Evolutionary conservation across 2,113 vertebrate species (phyloP).

Genomic region (Poeciliopsis retropinna): DNA sequence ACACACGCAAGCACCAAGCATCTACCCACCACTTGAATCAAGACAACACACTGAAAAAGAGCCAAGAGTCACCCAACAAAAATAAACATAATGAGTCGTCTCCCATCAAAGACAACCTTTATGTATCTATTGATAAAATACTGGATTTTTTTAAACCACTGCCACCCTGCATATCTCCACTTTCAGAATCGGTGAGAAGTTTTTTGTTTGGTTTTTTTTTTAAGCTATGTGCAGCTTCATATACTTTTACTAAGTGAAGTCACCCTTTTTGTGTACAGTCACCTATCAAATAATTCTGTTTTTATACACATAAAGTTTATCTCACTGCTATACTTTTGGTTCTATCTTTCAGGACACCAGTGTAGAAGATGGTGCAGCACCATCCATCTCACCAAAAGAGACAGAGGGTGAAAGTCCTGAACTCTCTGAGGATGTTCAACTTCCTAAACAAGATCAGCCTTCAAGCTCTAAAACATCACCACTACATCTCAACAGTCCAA

Average conservation of each 20-base stretch:
- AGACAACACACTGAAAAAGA: not conserved
- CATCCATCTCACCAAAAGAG: not conserved
- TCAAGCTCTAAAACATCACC: not conserved
- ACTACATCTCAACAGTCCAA: constrained; percentile 5
- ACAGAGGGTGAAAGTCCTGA: not conserved
- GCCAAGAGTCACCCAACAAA: constrained; percentile 8
- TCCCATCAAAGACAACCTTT: not conserved
- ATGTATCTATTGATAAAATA: constrained; percentile 26
- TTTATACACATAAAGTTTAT: not conserved
- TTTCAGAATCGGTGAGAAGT: constrained; percentile 70
- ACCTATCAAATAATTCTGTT: not conserved
- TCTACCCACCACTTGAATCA: constrained; percentile 9
- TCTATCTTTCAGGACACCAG: constrained; percentile 35
- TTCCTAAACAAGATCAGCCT: constrained; percentile 17
- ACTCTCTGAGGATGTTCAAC: not conserved
- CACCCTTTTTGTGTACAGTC: too few relatives aligned
- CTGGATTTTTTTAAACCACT: constrained; percentile 82
- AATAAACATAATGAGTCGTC: constrained; percentile 16
- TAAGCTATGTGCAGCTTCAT: not conserved
- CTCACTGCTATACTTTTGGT: not conserved
- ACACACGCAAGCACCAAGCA: constrained; percentile 9
- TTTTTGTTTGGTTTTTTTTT: not conserved
- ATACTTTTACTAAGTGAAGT: not conserved
- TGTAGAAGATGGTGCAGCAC: constrained; percentile 7
- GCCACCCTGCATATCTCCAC: constrained; percentile 86